These are phyloP conservation scores for Laothoe populi DNA, from an alignment of 2,888 invertebrate genomes.

Conservation along the genomic window DNA sequence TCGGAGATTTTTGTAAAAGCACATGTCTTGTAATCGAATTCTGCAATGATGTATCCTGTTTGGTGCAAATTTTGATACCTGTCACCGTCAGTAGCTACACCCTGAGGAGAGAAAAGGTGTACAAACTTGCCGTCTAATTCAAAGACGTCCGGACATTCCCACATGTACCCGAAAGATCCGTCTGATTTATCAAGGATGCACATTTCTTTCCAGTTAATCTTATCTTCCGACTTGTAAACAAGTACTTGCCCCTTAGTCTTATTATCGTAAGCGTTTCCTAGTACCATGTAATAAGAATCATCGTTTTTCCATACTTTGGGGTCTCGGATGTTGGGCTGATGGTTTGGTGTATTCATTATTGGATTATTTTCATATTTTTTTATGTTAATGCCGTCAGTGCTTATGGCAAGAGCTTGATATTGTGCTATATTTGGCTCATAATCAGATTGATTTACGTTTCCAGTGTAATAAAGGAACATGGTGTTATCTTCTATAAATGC, in stretches of 20 bases:
- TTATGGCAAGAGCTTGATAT: constrained; percentile 63
- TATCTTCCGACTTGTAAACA: constrained; percentile 65
- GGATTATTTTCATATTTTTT: constrained; percentile 66
- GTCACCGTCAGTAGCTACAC: constrained; percentile 61
- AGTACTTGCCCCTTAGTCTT: constrained; percentile 60
- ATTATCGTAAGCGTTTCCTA: constrained; percentile 69
- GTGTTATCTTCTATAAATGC: constrained; percentile 63
- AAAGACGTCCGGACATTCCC: constrained; percentile 82
- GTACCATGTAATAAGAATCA: constrained; percentile 68
- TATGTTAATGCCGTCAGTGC: constrained; percentile 64
- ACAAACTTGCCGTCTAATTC: constrained; percentile 63
- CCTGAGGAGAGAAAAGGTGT: constrained; percentile 75
- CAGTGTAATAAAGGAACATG: constrained; percentile 71
- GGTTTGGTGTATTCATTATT: constrained; percentile 54
- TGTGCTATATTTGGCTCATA: constrained; percentile 58
- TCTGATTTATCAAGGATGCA: constrained; percentile 61
- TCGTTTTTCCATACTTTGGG: constrained; percentile 77
- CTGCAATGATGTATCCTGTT: constrained; percentile 74
- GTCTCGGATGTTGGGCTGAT: constrained; percentile 73
- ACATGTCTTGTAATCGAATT: constrained; percentile 61
- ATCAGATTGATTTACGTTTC: constrained; percentile 58
- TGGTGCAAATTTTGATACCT: constrained; percentile 66
- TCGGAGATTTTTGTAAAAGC: constrained; percentile 53
- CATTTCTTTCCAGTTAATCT: constrained; percentile 57
- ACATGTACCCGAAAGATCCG: constrained; percentile 71